Percentiles rank a stretch among this genome's conserved stretches.
Evolutionary conservation across 2,888 invertebrate genomes (phyloP).

Genomic region (Synanthedon vespiformis): DNA sequence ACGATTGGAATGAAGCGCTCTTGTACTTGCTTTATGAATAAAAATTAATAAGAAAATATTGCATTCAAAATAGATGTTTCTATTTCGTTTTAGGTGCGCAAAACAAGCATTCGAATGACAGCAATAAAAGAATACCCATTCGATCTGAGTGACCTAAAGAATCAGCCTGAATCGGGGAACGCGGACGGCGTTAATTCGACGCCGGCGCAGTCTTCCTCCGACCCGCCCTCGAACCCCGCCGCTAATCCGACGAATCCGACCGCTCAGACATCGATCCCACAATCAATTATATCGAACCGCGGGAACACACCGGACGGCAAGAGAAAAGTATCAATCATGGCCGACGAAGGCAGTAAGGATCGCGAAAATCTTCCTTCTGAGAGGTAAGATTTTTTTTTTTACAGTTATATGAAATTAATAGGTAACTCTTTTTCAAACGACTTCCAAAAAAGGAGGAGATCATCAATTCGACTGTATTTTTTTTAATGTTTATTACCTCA

Average conservation of each 20-base stretch:
- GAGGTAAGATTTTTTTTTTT: slow-evolving; percentile 37
- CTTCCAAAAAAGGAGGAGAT: too few species aligned
- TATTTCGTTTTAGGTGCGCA: slow-evolving; percentile 46
- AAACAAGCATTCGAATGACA: slow-evolving; percentile 65
- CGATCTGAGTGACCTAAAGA: slow-evolving; percentile 56
- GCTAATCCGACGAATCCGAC: slow-evolving; percentile 5
- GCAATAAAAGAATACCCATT: slow-evolving; percentile 67
- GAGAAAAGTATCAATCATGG: slow-evolving; percentile 74
- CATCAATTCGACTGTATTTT: too few species aligned
- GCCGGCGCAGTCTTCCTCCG: slow-evolving; percentile 9
- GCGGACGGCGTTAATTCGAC: slow-evolving; percentile 13
- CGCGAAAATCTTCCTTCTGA: slow-evolving; percentile 77
- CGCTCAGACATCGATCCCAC: slow-evolving; percentile 7
- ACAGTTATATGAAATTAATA: not conserved
- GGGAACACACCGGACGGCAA: slow-evolving; percentile 48
- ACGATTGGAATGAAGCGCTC: too few species aligned
- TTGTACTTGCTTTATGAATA: too few species aligned
- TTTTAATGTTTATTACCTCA: too few species aligned
- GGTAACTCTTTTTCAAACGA: too few species aligned
- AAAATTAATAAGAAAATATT: too few species aligned
- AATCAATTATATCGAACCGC: slow-evolving; percentile 4
- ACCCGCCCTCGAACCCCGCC: not conserved
- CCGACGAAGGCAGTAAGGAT: slow-evolving; percentile 68
- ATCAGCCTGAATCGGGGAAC: slow-evolving; percentile 19
- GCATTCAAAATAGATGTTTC: not conserved